These are phyloP conservation scores for Shinisaurus crocodilurus DNA, from an alignment of 2,113 vertebrate species.

Conservation along the genomic window DNA sequence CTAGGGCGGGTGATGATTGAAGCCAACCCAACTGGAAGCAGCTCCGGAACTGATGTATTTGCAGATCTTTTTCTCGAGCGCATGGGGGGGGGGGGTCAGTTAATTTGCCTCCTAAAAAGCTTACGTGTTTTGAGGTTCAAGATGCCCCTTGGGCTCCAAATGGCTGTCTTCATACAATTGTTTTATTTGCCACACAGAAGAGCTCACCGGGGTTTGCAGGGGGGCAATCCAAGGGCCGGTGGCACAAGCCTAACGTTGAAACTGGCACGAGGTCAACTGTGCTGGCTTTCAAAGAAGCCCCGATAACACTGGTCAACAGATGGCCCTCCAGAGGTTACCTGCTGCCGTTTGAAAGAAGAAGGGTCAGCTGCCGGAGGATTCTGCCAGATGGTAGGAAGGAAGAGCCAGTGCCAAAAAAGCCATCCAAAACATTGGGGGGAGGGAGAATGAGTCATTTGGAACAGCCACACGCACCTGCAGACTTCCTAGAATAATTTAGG, in stretches of 20 bases:
- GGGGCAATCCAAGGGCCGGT: neutral
- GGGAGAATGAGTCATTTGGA: constrained; percentile 1
- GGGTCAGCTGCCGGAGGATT: constrained; percentile 39
- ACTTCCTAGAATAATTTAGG: constrained; percentile 64
- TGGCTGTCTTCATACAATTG: neutral
- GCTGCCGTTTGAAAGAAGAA: constrained; percentile 52
- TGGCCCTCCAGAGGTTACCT: constrained; percentile 68
- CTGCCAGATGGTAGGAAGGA: constrained; percentile 71
- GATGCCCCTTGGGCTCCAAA: neutral
- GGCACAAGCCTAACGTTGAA: constrained; percentile 27
- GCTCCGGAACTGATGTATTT: too few species aligned
- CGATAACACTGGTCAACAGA: constrained; percentile 62
- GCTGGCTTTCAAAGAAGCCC: constrained; percentile 36
- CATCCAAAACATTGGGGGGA: constrained; percentile 39
- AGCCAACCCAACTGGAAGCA: neutral
- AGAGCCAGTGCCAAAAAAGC: constrained; percentile 17
- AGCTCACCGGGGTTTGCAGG: neutral
- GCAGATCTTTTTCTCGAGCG: neutral
- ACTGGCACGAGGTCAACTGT: constrained; percentile 24
- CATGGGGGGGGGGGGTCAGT: too few species aligned
- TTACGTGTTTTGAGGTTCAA: neutral
- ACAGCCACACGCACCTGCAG: constrained; percentile 70
- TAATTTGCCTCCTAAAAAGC: neutral
- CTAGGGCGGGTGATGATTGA: neutral
- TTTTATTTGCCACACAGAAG: neutral